These are phyloP conservation scores for Callospermophilus lateralis DNA, from an alignment of 2,113 vertebrate genomes.

Conservation along the genomic window DNA sequence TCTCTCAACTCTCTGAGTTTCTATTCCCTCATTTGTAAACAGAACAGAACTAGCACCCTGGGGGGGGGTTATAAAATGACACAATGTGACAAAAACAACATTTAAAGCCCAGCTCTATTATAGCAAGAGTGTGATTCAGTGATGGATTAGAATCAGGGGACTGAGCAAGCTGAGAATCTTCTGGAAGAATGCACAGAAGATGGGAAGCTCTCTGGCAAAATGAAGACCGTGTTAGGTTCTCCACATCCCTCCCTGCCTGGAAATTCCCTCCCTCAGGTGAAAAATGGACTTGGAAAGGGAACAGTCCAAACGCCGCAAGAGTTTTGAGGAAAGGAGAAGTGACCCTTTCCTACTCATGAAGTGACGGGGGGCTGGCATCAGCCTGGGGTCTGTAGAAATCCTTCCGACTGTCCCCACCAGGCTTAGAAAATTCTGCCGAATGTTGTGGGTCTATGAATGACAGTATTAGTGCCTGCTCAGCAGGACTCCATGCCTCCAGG, in stretches of 20 bases:
- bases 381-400: not conserved
- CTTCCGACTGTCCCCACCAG: not conserved
- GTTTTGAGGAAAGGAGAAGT: not conserved
- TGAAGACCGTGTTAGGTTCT: not conserved
- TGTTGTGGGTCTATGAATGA: too few relatives aligned
- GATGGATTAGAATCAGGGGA: not conserved
- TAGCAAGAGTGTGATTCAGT: not conserved
- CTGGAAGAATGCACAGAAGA: not conserved
- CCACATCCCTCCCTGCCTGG: not conserved
- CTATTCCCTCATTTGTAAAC: not conserved
- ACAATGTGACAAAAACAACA: not conserved
- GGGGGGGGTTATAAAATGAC: not conserved
- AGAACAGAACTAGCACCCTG: not conserved
- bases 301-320: not conserved
- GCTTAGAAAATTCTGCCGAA: not conserved
- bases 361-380: not conserved
- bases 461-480: not conserved
- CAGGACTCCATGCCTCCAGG: not conserved
- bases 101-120: not conserved
- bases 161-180: not conserved
- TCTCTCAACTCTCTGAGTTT: not conserved
- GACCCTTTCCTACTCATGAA: not conserved
- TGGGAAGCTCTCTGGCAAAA: not conserved
- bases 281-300: not conserved
- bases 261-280: not conserved